phyloP scores from a whole-genome alignment of 2,888 invertebrate genomes.

The Erannis defoliaria region DNA sequence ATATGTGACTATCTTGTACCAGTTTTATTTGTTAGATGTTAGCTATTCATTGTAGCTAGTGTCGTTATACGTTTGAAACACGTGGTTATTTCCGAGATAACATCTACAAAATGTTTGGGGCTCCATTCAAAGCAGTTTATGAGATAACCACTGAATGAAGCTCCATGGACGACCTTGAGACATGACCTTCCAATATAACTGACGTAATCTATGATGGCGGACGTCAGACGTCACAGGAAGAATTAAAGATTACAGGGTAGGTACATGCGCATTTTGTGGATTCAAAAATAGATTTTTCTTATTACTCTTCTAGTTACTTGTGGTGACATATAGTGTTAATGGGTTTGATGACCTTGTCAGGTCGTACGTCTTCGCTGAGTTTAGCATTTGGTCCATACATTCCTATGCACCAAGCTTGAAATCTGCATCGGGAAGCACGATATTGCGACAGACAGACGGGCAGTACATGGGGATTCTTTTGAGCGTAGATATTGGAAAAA shows the following conservation, averaged over 20 bases:
- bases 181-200: conserved; percentile 39
- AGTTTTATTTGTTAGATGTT: background rate
- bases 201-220: conserved; percentile 30
- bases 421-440: background rate
- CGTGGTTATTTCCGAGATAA: conserved; percentile 18
- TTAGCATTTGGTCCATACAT: background rate
- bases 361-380: background rate
- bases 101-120: conserved; percentile 13
- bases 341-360: conserved; percentile 11
- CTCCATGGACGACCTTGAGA: conserved; percentile 46
- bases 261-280: background rate
- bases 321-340: background rate
- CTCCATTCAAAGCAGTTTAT: conserved; percentile 36
- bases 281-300: background rate
- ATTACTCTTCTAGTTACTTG: background rate
- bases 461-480: too few species aligned
- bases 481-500: conserved; percentile 50
- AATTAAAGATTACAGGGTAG: conserved; percentile 10
- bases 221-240: conserved; percentile 21
- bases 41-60: background rate
- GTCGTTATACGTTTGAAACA: conserved; percentile 1
- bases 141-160: conserved; percentile 32
- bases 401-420: background rate
- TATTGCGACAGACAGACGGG: background rate
- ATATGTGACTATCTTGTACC: background rate